These are phyloP conservation scores for Drosophila murphyi DNA, from an alignment of 1,140 invertebrate species.

Conservation along the genomic window DNA sequence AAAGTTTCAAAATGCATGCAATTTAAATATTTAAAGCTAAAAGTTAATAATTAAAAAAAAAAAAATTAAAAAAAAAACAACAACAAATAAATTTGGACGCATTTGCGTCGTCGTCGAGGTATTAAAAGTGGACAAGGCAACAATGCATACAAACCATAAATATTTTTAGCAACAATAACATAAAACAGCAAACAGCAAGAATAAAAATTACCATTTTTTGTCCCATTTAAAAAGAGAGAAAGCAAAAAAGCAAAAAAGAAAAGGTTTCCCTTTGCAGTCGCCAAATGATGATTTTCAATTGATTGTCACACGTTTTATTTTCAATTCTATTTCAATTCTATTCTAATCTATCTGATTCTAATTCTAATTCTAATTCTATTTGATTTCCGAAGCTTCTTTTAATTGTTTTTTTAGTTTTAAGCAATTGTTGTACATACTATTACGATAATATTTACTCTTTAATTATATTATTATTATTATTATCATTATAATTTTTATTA, in stretches of 20 bases:
- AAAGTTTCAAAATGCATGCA: constrained; percentile 72
- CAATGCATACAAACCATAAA: constrained; percentile 45
- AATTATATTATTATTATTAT: constrained; percentile 36
- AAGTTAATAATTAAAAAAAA: constrained; percentile 65
- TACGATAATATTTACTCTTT: constrained; percentile 28
- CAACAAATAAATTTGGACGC: constrained; percentile 19
- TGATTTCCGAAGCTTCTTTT: constrained; percentile 21
- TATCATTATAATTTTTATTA: too few species aligned
- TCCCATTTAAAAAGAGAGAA: constrained; percentile 1
- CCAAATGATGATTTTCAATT: constrained; percentile 26
- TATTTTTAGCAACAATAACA: constrained; percentile 49
- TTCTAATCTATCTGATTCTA: constrained; percentile 11
- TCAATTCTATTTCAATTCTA: neutral
- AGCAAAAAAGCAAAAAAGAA: constrained; percentile 21
- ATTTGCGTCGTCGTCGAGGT: constrained; percentile 22
- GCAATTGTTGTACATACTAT: constrained; percentile 72
- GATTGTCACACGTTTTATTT: constrained; percentile 21
- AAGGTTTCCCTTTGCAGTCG: constrained; percentile 38
- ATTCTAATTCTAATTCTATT: neutral
- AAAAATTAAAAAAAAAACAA: constrained; percentile 31
- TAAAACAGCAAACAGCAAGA: constrained; percentile 11
- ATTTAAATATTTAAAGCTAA: constrained; percentile 66
- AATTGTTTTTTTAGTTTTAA: constrained; percentile 79
- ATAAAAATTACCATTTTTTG: neutral
- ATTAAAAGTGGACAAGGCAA: constrained; percentile 28